Percentiles rank a stretch among this genome's conserved stretches.
Conservation (phyloP, 2,113 vertebrate genomes). For the Candoia aspera region DNA sequence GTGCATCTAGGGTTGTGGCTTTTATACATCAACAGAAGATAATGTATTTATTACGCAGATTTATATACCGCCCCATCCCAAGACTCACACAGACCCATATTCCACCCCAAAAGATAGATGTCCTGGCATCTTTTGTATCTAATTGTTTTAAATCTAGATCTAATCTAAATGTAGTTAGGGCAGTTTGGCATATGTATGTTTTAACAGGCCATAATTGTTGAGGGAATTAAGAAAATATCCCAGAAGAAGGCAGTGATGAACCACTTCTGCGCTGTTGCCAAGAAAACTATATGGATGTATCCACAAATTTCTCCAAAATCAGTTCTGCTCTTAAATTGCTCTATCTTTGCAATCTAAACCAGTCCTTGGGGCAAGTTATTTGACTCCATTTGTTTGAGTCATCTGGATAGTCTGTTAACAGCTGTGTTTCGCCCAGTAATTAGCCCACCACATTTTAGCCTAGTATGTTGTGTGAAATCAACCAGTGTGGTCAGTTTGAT, state of each 20-base stretch:
- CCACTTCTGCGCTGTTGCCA: neutral
- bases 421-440: neutral
- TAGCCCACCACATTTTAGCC: neutral
- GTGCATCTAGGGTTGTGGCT: neutral
- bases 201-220: neutral
- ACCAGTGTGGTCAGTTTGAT: neutral
- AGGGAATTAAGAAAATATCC: neutral
- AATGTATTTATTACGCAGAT: neutral
- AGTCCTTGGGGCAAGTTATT: neutral
- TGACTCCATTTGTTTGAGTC: neutral
- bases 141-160: neutral
- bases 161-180: neutral
- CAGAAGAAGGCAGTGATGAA: neutral
- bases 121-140: neutral
- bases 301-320: neutral
- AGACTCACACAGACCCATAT: neutral
- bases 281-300: neutral
- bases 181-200: neutral
- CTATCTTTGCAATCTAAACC: neutral
- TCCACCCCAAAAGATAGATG: neutral
- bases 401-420: neutral
- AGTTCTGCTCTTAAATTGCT: neutral
- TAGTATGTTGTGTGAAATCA: neutral
- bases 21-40: neutral
- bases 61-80: neutral